Evolutionary conservation across 64 coral and sea anemone species (phyloP).

Genomic region (Dendronephthya gigantea): DNA sequence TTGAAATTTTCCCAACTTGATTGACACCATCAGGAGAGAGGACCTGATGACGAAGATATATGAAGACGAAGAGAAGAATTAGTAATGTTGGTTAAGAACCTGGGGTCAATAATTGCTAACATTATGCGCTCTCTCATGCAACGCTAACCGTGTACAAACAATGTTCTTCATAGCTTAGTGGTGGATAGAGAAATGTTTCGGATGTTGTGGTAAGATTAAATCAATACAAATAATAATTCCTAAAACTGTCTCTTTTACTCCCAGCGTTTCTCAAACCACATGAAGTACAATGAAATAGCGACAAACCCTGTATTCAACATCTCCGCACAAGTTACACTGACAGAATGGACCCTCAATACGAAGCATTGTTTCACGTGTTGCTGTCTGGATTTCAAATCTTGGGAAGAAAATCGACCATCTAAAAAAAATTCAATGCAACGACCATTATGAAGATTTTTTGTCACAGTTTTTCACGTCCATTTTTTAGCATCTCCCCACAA

Average conservation of each 20-base stretch:
- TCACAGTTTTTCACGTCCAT: neutral
- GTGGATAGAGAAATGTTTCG: no score
- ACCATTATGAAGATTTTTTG: neutral
- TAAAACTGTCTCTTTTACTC: no score
- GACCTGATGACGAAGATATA: no score
- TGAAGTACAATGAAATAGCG: neutral
- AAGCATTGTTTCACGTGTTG: constrained; percentile 70
- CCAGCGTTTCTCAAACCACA: neutral
- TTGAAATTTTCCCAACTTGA: constrained; percentile 86
- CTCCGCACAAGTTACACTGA: constrained; percentile 82
- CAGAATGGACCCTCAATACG: constrained; percentile 88
- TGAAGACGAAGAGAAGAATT: neutral
- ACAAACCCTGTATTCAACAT: constrained; percentile 88
- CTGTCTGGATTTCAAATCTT: constrained; percentile 76
- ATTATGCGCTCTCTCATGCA: no score
- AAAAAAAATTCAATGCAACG: neutral
- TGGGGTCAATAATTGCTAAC: neutral
- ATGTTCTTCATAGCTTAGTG: no score
- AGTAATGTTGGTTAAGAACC: neutral
- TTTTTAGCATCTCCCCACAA: no score
- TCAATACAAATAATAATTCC: no score
- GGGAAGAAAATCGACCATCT: constrained; percentile 94
- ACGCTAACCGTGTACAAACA: no score
- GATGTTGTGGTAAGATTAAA: no score
- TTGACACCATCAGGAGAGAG: constrained; percentile 80